Evolutionary conservation across 2,113 vertebrate genomes (phyloP).

Genomic region (Tragelaphus strepsiceros): DNA sequence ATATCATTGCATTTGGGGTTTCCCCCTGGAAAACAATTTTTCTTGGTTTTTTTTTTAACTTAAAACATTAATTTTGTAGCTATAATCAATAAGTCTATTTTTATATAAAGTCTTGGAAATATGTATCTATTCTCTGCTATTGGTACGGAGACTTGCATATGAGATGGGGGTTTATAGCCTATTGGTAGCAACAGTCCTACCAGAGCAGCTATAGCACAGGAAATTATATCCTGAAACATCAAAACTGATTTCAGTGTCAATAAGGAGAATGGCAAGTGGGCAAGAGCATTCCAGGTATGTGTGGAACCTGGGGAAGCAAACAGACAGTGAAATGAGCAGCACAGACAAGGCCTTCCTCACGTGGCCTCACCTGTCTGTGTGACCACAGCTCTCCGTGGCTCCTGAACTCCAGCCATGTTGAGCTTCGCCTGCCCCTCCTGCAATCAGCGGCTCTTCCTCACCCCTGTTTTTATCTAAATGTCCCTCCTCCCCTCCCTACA

Average conservation of each 20-base stretch:
- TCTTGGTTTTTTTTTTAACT: not conserved
- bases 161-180: not conserved
- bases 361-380: not conserved
- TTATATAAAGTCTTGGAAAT: not conserved
- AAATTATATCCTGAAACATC: not conserved
- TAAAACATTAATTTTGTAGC: not conserved
- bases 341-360: not conserved
- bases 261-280: not conserved
- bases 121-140: not conserved
- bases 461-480: not conserved
- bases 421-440: not conserved
- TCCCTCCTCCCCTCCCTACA: not conserved
- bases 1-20: not conserved
- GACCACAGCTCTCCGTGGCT: not conserved
- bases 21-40: not conserved
- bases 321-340: not conserved
- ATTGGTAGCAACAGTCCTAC: not conserved
- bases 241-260: not conserved
- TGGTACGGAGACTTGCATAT: not conserved
- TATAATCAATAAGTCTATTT: not conserved
- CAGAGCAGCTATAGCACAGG: not conserved
- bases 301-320: not conserved
- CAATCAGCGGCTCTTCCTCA: not conserved
- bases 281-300: not conserved
- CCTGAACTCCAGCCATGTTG: not conserved